Evolutionary conservation across 2,797 vertebrate species (phyloP), one percentile per base, ranked within the genome.

Genomic region (Lateolabrax maculatus): DNA sequence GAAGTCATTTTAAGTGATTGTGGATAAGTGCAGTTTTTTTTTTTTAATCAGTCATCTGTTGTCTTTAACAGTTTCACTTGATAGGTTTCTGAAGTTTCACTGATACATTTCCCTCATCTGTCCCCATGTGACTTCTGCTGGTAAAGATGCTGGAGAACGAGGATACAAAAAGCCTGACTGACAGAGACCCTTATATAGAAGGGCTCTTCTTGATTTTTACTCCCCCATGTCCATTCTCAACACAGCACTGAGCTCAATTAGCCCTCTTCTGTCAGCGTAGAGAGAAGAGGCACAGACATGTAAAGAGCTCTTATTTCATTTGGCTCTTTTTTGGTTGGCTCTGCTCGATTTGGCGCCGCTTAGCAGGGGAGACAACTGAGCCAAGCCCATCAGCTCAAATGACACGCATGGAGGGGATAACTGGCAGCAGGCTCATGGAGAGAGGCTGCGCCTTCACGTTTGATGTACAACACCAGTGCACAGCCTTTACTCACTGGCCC

Each of bases 321-420:
- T 44, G 58, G 77, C 44, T 23, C 39, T 75, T 80, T n/a, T 83
- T 72, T 55, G 84, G 79, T 48, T 29, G 53, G 58, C 71, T 73
- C 55, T 56, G 75, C 66, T 78, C 75, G 58, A 23, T 65, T 66
- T 77, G 75, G 74, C 69, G 7, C 55, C 11, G 65, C 75, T 83
- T 44, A 70, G 71, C 57, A 71, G 81, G 62, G 53, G 65, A 87
- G 84, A 77, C 74, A 51, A 71, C 73, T 29, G 82, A 89, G 87
- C 85, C 79, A 79, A 86, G 67, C 71, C 84, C 71, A 85, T 93
- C 84, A 78, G 84, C 84, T 92, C 86, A 44, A 79, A 90, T 93
- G 89, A 91, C 90, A 92, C 44, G 56, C 83, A 80, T 55, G 73
- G 69, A 75, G 79, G 49, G 80, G 56, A 78, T 77, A 92, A 87